Evolutionary conservation across 2,113 vertebrate genomes (phyloP).

Genomic region (Gadus chalcogrammus): DNA sequence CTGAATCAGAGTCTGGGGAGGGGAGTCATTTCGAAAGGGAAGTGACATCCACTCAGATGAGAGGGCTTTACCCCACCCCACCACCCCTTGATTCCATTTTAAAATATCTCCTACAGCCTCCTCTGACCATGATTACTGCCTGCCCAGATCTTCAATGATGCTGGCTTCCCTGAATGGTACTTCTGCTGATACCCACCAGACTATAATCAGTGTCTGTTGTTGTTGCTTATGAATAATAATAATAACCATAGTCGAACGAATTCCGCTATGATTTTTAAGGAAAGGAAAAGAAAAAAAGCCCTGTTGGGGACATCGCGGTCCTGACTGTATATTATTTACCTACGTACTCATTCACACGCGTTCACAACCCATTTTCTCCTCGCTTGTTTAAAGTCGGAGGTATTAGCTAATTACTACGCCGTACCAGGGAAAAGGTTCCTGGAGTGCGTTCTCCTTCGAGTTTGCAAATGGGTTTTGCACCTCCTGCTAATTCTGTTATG

Average conservation of each 20-base stretch:
- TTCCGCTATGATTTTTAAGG: not conserved
- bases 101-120: slow-evolving; percentile 77
- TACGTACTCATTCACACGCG: not conserved
- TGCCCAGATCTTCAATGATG: slow-evolving; percentile 71
- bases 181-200: slow-evolving; percentile 61
- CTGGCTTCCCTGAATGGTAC: slow-evolving; percentile 75
- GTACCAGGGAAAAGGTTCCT: slow-evolving; percentile 16
- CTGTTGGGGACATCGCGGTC: not conserved
- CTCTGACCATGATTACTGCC: slow-evolving; percentile 79
- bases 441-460: slow-evolving; percentile 41
- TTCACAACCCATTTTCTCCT: slow-evolving; percentile 2
- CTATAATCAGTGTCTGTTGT: slow-evolving; percentile 35
- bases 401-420: slow-evolving; percentile 41
- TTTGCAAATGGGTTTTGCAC: slow-evolving; percentile 34
- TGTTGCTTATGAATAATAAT: slow-evolving; percentile 18
- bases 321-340: not conserved
- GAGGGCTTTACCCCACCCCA: slow-evolving; percentile 30
- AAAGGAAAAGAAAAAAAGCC: not conserved
- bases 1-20: slow-evolving; percentile 47
- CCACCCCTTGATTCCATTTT: slow-evolving; percentile 57
- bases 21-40: slow-evolving; percentile 35
- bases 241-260: slow-evolving; percentile 10
- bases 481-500: slow-evolving; percentile 47
- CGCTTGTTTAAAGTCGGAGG: not conserved
- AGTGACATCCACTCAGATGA: slow-evolving; percentile 28